phyloP scores from a whole-genome alignment of 2,888 invertebrate species.

The Tipula helvola region DNA sequence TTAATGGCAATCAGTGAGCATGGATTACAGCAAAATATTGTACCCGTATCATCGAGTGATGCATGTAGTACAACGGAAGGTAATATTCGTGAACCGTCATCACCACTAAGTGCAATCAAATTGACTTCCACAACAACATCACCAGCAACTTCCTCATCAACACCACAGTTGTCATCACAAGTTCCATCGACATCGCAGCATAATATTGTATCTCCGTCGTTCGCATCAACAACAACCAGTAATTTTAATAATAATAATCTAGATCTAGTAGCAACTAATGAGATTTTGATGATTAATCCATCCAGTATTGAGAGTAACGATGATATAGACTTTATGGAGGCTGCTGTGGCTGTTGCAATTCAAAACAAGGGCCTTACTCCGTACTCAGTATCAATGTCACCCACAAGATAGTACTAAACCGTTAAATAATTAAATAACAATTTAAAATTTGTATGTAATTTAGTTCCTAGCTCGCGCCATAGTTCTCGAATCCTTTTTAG shows the following conservation, averaged over 20 bases:
- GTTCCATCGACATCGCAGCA: not conserved
- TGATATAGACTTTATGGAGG: slow-evolving; percentile 15
- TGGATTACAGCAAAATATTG: slow-evolving; percentile 14
- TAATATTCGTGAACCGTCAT: not conserved
- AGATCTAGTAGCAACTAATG: not conserved
- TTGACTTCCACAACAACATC: not conserved
- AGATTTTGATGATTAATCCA: not conserved
- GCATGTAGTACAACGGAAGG: not conserved
- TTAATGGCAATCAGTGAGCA: slow-evolving; percentile 17
- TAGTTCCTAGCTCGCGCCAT: not conserved
- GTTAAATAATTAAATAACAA: not conserved
- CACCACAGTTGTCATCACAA: not conserved
- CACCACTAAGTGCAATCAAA: not conserved
- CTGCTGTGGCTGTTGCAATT: slow-evolving; percentile 17
- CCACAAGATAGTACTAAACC: slow-evolving; percentile 7
- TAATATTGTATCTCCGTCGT: not conserved
- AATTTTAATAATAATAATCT: not conserved
- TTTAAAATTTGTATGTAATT: not conserved
- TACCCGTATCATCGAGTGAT: not conserved
- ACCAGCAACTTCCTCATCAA: not conserved
- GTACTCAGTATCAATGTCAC: not conserved
- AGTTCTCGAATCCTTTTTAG: not conserved
- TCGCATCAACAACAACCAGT: not conserved
- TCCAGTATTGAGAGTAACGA: slow-evolving; percentile 10
- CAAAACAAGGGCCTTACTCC: slow-evolving; percentile 17